These are phyloP conservation scores for Neodiprion lecontei DNA, from an alignment of 1,140 invertebrate species.

Conservation along the genomic window DNA sequence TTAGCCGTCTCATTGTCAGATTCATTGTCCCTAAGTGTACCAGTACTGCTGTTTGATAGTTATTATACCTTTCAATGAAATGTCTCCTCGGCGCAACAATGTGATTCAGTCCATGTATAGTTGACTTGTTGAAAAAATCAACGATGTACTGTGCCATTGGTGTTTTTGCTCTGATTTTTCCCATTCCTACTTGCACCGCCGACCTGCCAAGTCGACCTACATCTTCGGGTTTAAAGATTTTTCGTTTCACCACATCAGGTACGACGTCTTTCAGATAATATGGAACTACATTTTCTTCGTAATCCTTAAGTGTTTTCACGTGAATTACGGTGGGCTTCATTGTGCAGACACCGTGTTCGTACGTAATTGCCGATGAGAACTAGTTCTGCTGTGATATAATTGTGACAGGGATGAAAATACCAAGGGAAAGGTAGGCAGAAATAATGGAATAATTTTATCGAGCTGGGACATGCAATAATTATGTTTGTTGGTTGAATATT, in stretches of 20 bases:
- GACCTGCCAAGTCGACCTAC: not conserved
- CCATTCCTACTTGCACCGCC: slow-evolving; percentile 25
- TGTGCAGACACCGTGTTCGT: too few relatives aligned
- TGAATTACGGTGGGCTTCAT: not conserved
- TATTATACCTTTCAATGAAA: slow-evolving; percentile 30
- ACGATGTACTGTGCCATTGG: slow-evolving; percentile 31
- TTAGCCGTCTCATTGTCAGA: too few relatives aligned
- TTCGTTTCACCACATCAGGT: not conserved
- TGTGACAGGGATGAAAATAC: too few relatives aligned
- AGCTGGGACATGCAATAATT: too few relatives aligned
- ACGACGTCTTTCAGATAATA: not conserved
- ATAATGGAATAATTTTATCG: too few relatives aligned
- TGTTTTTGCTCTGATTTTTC: slow-evolving; percentile 31
- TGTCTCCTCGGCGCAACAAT: slow-evolving; percentile 37
- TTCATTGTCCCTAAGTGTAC: too few relatives aligned
- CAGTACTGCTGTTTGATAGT: too few relatives aligned
- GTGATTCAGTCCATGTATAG: slow-evolving; percentile 42
- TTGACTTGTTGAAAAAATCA: slow-evolving; percentile 32
- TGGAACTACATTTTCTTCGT: not conserved
- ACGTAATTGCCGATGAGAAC: too few relatives aligned
- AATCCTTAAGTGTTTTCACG: not conserved
- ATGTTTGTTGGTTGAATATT: too few relatives aligned
- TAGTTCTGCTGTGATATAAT: too few relatives aligned
- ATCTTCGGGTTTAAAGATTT: not conserved
- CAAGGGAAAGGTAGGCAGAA: too few relatives aligned